Evolutionary conservation across 2,888 invertebrate genomes (phyloP), one percentile per base, ranked within the genome.

Genomic region (Hyppa rectilinea): DNA sequence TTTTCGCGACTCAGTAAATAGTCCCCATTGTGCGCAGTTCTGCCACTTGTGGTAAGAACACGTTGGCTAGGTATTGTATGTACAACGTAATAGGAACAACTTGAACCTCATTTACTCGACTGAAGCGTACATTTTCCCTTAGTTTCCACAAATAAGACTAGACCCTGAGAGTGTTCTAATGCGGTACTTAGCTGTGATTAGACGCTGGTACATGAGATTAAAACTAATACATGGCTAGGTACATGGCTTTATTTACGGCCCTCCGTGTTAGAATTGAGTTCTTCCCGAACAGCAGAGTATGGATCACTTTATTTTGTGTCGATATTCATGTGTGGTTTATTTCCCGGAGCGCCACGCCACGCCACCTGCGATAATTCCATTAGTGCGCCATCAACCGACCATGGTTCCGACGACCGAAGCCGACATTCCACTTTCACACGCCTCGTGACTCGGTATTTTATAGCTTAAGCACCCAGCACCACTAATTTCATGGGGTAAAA

Each of bases 361-460:
- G 55, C 31, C 34, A 56, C 38, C 50, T 67, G 31, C 29, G 50
- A 50, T 55, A 75, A 56, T 79, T 52, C 26, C 29, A 79, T 53
- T 47, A 43, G 34, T 31, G 40, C 12, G n/a, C 43, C 43, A 50
- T 66, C 29, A 47, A 12, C 31, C 26, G 50, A 29, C 75, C 40
- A 47, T 17, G 50, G 45, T 38, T 14, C 55, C 34, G 23, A 61
- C 23, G 56, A 53, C 29, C 59, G 47, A 61, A 65, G 20, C 29
- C 26, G n/a, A 75, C 75, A 67, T 49, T 40, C 67, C n/a, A 40
- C 1, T 50, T 67, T 67, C 45, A 45, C 60, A 75, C 68, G 67
- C 49, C 50, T 34, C 14, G 29, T 20, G n/a, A n/a, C 45, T n/a
- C n/a, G n/a, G n/a, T n/a, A 40, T 50, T 71, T 49, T 34, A 50